Evolutionary conservation across 2,797 vertebrate species (phyloP), one percentile per base, ranked within the genome.

Genomic region (Ceryle rudis): DNA sequence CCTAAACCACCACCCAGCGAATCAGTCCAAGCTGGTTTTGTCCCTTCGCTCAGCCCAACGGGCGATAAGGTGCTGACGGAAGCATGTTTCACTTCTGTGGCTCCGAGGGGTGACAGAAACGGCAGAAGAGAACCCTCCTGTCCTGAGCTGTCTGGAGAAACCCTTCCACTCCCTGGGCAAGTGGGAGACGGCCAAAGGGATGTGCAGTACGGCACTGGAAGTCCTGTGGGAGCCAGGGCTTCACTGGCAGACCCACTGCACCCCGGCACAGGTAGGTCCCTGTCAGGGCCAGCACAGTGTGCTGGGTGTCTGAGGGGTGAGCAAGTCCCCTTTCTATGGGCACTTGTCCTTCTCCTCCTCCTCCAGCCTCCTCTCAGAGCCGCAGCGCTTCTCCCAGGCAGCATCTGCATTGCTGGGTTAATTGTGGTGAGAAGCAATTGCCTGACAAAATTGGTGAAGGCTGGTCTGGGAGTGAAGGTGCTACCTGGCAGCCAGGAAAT

Each of bases 171-270:
- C 98, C 87, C 96, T 98, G 72, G 98, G 98, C 42, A 99, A 99
- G 97, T 97, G 98, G 64, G 98, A 99, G 57, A 98, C 98, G 98
- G 98, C 98, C 61, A 98, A 97, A 69, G 98, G 98, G 55, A 98
- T 98, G 89, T 98, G 98, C 95, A 99, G 98, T 73, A 98, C 98
- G 98, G 98, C 98, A 23, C 97, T 99, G 37, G 98, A 98, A 29
- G 93, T 98, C 39, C 98, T 98, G n/a, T 95, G 95, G 66, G 98
- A 99, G 60, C 98, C 98, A 0, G 98, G 98, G 89, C 97, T 99
- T 84, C 99, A 98, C 97, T 98, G 98, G 98, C 98, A 99, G 97
- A 98, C 98, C 0, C 99, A 99, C 97, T 98, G 98, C 95, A 99
- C 98, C 12, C 96, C 97, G 5, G 98, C 98, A 64, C 99, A 99